Conservation (phyloP, 2,797 vertebrate species). For the Podargus strigoides region DNA sequence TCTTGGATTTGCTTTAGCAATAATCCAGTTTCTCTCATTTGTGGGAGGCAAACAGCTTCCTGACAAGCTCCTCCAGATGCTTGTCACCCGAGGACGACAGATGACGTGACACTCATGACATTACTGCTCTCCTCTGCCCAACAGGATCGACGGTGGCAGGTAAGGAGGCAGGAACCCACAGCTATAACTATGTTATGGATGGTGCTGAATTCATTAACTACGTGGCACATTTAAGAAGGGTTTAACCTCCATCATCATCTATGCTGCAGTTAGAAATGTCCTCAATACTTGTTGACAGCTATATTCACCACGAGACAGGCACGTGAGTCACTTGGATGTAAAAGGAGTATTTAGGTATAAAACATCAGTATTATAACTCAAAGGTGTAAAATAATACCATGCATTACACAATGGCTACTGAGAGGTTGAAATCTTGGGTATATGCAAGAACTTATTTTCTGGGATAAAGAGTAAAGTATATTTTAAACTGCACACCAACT, state of each 20-base stretch:
- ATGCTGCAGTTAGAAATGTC: neutral
- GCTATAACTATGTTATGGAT: fast-evolving
- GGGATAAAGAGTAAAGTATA: neutral
- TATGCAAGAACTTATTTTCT: neutral
- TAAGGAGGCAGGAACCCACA: neutral
- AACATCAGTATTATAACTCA: neutral
- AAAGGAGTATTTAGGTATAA: neutral
- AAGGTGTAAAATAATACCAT: neutral
- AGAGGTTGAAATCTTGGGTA: neutral
- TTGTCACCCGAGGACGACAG: neutral
- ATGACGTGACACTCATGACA: fast-evolving
- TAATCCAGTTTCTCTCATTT: neutral
- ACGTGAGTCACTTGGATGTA: neutral
- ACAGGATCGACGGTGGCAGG: neutral
- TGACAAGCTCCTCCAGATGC: neutral
- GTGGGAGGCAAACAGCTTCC: neutral
- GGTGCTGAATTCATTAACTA: neutral
- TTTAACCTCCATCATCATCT: neutral
- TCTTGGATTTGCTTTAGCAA: neutral
- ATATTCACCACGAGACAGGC: neutral
- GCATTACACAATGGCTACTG: neutral
- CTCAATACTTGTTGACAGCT: neutral
- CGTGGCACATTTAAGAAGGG: neutral
- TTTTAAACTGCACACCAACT: neutral
- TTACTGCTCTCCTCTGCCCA: neutral